phyloP scores from a whole-genome alignment of 2,797 vertebrate species.

The Characodon lateralis region DNA sequence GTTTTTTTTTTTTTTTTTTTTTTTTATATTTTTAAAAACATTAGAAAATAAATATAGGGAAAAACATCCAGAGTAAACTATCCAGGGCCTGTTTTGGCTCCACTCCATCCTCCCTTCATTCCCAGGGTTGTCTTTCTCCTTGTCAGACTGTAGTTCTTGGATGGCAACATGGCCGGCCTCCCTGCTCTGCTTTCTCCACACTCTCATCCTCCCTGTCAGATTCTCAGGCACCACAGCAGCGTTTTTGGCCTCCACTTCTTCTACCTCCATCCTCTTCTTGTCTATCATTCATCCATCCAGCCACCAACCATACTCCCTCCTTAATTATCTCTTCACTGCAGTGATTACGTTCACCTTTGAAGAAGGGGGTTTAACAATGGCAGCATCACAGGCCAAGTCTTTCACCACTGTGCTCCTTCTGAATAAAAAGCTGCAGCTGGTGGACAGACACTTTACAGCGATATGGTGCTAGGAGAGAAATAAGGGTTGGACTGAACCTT shows the following conservation, averaged over 20 bases:
- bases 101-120: constrained; percentile 8
- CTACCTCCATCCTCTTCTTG: constrained; percentile 34
- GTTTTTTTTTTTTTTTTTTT: background rate
- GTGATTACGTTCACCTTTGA: constrained; percentile 54
- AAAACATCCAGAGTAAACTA: too few relatives aligned
- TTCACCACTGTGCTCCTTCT: constrained; percentile 33
- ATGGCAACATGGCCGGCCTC: constrained; percentile 54
- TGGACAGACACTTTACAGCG: constrained; percentile 1
- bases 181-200: constrained; percentile 7
- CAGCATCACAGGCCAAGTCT: constrained; percentile 40
- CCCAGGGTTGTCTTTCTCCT: constrained; percentile 13
- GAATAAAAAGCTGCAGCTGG: constrained; percentile 33
- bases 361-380: constrained; percentile 33
- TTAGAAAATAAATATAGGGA: background rate
- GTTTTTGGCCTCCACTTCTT: constrained; percentile 43
- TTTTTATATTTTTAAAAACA: background rate
- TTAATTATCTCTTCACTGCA: constrained; percentile 69
- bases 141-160: constrained; percentile 26
- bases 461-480: constrained; percentile 14
- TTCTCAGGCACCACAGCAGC: constrained; percentile 45
- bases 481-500: background rate
- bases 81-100: background rate
- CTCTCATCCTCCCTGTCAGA: constrained; percentile 1
- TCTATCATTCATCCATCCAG: constrained; percentile 63
- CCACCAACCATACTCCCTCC: constrained; percentile 38